phyloP scores from a whole-genome alignment of 2,113 vertebrate species.

The Rhipidura dahli region DNA sequence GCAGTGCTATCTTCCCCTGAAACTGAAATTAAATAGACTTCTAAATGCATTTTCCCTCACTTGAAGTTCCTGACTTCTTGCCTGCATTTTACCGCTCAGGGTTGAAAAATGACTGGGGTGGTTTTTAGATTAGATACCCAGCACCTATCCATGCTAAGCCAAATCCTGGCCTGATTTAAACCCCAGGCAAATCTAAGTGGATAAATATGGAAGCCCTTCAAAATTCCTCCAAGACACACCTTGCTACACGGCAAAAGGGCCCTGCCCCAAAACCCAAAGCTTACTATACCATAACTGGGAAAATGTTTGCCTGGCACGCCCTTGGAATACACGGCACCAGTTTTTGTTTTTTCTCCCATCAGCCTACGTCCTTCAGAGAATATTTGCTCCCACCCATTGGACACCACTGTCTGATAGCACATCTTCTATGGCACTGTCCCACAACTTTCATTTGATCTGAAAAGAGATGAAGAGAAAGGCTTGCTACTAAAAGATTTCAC shows the following conservation, averaged over 20 bases:
- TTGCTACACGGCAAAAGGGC: neutral
- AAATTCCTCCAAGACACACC: neutral
- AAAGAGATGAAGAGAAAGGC: neutral
- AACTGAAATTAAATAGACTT: neutral
- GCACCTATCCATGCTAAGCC: neutral
- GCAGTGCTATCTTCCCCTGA: neutral
- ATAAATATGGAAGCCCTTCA: neutral
- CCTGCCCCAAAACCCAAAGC: neutral
- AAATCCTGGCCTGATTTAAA: conserved; percentile 13
- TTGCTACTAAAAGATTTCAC: conserved; percentile 59
- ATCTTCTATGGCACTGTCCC: neutral
- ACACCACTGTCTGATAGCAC: neutral
- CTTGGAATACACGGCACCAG: neutral
- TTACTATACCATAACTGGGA: neutral
- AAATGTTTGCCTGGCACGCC: neutral
- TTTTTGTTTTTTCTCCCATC: neutral
- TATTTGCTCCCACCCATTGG: neutral
- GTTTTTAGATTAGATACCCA: conserved; percentile 26
- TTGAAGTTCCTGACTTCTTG: neutral
- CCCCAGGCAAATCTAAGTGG: neutral
- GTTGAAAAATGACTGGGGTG: neutral
- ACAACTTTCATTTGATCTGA: conserved; percentile 14
- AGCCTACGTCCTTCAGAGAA: neutral
- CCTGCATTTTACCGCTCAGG: neutral
- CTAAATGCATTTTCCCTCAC: neutral